A percentile compares a stretch with the other conserved stretches of the same genome.
These are phyloP conservation scores for Cosmia trapezina DNA, from an alignment of 2,888 invertebrate species.

Conservation along the genomic window DNA sequence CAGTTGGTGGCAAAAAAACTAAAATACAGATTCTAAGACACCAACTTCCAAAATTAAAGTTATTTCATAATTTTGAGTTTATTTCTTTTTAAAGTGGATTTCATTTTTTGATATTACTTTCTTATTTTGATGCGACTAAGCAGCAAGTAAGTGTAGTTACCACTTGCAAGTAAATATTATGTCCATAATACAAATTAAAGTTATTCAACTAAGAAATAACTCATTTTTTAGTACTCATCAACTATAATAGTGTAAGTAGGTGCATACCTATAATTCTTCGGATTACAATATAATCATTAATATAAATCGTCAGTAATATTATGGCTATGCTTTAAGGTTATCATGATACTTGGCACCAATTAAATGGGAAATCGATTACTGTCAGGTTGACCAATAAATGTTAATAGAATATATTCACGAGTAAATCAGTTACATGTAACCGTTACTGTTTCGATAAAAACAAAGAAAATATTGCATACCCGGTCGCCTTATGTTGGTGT, in stretches of 20 bases:
- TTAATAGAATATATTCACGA: neutral
- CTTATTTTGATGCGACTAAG: no score
- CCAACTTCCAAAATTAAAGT: no score
- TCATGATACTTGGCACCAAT: neutral
- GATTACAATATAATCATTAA: neutral
- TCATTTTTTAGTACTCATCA: neutral
- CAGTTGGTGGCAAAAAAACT: no score
- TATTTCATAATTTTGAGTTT: no score
- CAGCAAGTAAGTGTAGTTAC: neutral
- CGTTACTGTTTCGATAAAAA: neutral
- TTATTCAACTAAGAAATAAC: neutral
- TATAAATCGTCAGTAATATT: slow-evolving; percentile 1
- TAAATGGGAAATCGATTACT: neutral
- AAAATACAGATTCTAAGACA: no score
- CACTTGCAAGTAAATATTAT: neutral
- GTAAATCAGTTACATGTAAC: neutral
- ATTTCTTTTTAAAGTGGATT: no score
- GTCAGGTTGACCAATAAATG: neutral
- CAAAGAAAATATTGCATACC: slow-evolving; percentile 89
- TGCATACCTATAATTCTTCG: neutral
- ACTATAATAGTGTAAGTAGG: neutral
- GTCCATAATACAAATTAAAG: neutral
- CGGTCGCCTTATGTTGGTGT: slow-evolving; percentile 94
- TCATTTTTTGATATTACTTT: no score
- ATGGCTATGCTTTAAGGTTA: slow-evolving; percentile 20